Evolutionary conservation across 2,888 invertebrate genomes (phyloP).

Genomic region (Leuctra nigra): DNA sequence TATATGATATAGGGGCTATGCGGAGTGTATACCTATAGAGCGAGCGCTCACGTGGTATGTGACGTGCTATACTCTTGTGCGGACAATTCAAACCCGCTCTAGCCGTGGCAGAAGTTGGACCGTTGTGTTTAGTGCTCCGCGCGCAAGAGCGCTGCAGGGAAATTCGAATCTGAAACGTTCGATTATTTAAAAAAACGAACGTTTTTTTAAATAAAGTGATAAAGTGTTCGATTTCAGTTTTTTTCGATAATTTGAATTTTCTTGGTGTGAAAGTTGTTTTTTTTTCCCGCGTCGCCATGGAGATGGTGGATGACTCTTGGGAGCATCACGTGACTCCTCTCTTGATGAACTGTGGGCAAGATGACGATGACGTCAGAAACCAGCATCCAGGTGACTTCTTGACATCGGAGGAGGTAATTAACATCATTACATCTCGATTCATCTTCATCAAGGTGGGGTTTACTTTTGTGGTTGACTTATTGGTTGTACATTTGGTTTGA

Average conservation of each 20-base stretch:
- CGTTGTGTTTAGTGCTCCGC: slow-evolving; percentile 9
- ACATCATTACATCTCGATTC: too few species aligned
- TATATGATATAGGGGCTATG: slow-evolving; percentile 31
- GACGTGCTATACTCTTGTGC: not conserved
- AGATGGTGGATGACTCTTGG: slow-evolving; percentile 38
- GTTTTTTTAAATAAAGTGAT: too few species aligned
- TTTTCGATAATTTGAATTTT: too few species aligned
- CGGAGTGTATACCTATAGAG: slow-evolving; percentile 35
- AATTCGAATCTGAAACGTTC: too few species aligned
- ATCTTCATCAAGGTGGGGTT: too few species aligned
- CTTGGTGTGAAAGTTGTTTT: not conserved
- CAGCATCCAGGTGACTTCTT: slow-evolving; percentile 2
- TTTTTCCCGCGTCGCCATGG: slow-evolving; percentile 23
- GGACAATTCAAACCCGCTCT: slow-evolving; percentile 14
- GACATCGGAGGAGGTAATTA: slow-evolving; percentile 23
- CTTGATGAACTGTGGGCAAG: slow-evolving; percentile 40
- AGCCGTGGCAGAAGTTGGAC: slow-evolving; percentile 13
- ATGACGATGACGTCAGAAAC: slow-evolving; percentile 42
- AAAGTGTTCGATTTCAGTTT: too few species aligned
- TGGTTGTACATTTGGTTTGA: too few species aligned
- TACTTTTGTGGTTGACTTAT: too few species aligned
- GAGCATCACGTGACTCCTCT: slow-evolving; percentile 53
- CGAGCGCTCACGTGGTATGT: not conserved
- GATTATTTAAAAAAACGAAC: too few species aligned
- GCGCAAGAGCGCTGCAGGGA: not conserved